phyloP scores from a whole-genome alignment of 2,797 vertebrate genomes.

The Acanthiza pusilla region DNA sequence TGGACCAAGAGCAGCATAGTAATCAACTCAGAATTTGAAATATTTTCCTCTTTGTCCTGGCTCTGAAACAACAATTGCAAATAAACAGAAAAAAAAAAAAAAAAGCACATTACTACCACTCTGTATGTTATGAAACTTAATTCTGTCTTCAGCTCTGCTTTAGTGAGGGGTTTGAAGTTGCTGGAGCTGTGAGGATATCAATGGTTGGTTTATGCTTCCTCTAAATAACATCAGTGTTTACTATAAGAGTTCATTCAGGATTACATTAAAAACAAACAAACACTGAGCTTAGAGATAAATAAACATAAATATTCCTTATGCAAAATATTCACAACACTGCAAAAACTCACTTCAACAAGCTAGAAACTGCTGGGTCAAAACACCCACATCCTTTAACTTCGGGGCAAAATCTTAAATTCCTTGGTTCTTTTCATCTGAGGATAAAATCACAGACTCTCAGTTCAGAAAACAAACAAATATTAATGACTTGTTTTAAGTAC shows the following conservation, averaged over 20 bases:
- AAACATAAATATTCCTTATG: neutral
- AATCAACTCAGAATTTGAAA: neutral
- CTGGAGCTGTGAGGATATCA: neutral
- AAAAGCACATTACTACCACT: neutral
- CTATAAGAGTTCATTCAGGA: neutral
- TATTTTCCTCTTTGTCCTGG: neutral
- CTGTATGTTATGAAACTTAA: neutral
- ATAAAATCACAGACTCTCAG: conserved; percentile 2
- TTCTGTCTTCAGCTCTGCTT: neutral
- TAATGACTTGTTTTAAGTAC: neutral
- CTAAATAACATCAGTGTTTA: conserved; percentile 1
- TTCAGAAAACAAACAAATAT: conserved; percentile 13
- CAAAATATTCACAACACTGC: neutral
- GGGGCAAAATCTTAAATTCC: neutral
- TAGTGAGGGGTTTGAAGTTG: neutral
- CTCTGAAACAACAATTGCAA: neutral
- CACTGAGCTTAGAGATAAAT: neutral
- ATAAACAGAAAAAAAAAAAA: neutral
- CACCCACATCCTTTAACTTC: neutral
- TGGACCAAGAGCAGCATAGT: neutral
- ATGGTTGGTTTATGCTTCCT: neutral
- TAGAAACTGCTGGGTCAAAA: neutral
- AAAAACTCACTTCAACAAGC: neutral
- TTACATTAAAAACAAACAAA: conserved; percentile 17
- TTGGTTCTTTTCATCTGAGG: conserved; percentile 4